A percentile compares a stretch with the other conserved stretches of the same genome.
phyloP scores from a whole-genome alignment of 2,113 vertebrate genomes.

The Microtus montanus region DNA sequence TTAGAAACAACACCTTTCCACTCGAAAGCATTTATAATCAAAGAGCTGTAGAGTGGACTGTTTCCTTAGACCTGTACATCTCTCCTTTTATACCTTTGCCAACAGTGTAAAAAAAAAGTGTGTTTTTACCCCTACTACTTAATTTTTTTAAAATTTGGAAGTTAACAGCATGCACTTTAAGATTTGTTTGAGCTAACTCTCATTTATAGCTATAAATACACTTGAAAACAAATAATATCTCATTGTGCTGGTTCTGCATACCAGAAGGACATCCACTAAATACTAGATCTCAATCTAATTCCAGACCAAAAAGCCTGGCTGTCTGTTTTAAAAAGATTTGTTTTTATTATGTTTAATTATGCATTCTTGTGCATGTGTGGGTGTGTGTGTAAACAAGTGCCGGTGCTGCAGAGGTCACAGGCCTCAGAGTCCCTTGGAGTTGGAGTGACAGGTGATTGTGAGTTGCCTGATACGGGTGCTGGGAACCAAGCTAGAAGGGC shows the following conservation, averaged over 20 bases:
- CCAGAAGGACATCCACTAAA: neutral
- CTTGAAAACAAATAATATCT: conserved; percentile 6
- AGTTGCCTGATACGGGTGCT: neutral
- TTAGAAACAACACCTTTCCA: neutral
- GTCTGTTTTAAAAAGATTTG: neutral
- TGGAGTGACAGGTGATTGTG: neutral
- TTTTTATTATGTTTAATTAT: neutral
- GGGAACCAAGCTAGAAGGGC: neutral
- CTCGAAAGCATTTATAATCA: conserved; percentile 13
- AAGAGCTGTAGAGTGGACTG: neutral
- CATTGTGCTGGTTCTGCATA: neutral
- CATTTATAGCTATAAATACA: conserved; percentile 9
- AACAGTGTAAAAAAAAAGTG: neutral
- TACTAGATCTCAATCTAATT: neutral
- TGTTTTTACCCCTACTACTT: neutral
- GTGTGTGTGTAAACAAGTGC: neutral
- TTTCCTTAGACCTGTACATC: neutral
- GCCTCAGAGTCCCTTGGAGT: neutral
- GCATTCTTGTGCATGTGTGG: neutral
- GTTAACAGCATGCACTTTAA: conserved; percentile 31
- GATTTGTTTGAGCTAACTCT: neutral
- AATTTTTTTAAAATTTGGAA: neutral
- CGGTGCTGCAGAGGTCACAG: neutral
- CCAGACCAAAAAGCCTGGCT: neutral
- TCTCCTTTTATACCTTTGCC: conserved; percentile 4